Conservation (phyloP, 1,140 invertebrate species). For the Saccostrea cuccullata region DNA sequence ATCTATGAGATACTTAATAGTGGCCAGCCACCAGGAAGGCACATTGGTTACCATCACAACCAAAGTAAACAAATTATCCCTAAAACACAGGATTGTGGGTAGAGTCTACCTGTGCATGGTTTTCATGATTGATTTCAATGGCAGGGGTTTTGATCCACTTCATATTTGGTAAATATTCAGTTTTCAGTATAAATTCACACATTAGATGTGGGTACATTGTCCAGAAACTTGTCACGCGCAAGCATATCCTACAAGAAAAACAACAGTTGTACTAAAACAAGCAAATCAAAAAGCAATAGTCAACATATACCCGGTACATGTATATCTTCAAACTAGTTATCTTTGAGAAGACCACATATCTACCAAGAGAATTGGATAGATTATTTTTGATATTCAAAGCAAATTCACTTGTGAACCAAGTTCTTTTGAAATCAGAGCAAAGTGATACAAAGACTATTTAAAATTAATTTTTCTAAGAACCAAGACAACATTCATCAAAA, state of each 20-base stretch:
- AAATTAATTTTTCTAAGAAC: no score
- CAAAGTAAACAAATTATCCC: background rate
- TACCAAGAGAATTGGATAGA: no score
- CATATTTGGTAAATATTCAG: background rate
- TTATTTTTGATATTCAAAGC: no score
- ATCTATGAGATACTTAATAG: constrained; percentile 17
- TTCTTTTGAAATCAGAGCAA: background rate
- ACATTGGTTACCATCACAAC: constrained; percentile 34
- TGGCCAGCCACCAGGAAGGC: constrained; percentile 32
- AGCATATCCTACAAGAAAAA: constrained; percentile 66
- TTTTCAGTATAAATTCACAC: constrained; percentile 56
- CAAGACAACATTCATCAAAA: no score
- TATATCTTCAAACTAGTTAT: background rate
- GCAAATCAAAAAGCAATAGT: background rate
- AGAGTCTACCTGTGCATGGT: background rate
- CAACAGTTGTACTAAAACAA: background rate
- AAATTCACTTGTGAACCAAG: background rate
- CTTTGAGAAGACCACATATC: no score
- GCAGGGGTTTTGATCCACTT: constrained; percentile 15
- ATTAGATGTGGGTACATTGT: constrained; percentile 68
- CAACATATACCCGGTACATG: background rate
- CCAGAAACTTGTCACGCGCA: constrained; percentile 67
- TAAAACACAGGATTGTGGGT: background rate
- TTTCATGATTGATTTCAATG: constrained; percentile 19
- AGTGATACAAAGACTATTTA: background rate